phyloP scores from a whole-genome alignment of 1,140 invertebrate species.

The Drosophila pandora region DNA sequence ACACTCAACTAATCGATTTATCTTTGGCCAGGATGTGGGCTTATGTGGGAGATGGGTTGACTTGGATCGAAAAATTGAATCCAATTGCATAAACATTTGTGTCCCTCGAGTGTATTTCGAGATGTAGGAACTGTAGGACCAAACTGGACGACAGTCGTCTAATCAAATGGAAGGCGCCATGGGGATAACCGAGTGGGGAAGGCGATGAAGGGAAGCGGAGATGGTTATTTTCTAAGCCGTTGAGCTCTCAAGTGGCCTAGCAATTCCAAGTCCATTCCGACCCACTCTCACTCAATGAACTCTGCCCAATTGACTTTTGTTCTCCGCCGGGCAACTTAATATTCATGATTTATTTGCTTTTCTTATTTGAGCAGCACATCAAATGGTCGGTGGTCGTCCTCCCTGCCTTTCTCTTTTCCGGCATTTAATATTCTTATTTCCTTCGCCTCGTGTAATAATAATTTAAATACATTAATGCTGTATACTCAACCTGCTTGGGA shows the following conservation, averaged over 20 bases:
- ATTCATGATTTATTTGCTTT: conserved; percentile 73
- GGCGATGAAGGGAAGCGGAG: not conserved
- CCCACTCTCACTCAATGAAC: conserved; percentile 36
- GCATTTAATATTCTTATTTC: conserved; percentile 27
- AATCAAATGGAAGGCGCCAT: conserved; percentile 54
- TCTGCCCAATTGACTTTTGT: conserved; percentile 69
- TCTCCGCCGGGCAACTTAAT: conserved; percentile 51
- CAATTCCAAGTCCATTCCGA: not conserved
- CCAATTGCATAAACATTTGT: conserved; percentile 68
- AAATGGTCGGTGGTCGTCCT: conserved; percentile 1
- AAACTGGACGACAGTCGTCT: conserved; percentile 37
- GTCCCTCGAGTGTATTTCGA: conserved; percentile 37
- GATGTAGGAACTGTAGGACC: conserved; percentile 1
- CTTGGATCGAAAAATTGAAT: conserved; percentile 59
- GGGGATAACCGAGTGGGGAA: conserved; percentile 6
- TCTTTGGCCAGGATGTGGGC: conserved; percentile 18
- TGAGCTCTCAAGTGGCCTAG: conserved; percentile 57
- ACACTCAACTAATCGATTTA: conserved; percentile 34
- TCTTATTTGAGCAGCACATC: conserved; percentile 50
- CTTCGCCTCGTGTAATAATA: conserved; percentile 41
- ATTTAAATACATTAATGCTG: conserved; percentile 72
- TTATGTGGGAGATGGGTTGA: conserved; percentile 30
- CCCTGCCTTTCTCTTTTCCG: not conserved
- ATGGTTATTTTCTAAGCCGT: conserved; percentile 65
- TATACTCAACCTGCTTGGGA: conserved; percentile 38